phyloP scores from a whole-genome alignment of 1,140 invertebrate species.

The Rhopalosiphum padi region DNA sequence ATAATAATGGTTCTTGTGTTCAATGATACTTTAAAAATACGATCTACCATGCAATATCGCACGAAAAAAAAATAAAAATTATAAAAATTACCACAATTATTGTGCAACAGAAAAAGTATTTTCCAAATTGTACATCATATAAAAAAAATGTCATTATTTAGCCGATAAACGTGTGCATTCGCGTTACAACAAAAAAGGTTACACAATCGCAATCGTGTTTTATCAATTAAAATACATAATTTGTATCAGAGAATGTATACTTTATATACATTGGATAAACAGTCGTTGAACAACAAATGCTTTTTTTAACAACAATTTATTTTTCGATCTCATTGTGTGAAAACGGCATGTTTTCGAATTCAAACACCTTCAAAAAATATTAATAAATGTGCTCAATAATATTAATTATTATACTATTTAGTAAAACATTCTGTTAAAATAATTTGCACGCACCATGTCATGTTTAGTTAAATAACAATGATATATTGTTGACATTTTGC shows the following conservation, averaged over 20 bases:
- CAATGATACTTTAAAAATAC: neutral
- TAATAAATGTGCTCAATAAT: conserved; percentile 22
- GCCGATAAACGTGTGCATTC: neutral
- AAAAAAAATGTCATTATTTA: no score
- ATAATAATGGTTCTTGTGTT: neutral
- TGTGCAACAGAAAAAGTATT: no score
- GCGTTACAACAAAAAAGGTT: neutral
- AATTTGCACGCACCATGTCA: neutral
- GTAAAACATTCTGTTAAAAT: neutral
- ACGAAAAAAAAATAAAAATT: neutral
- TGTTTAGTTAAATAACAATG: neutral
- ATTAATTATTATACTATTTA: neutral
- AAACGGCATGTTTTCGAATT: neutral
- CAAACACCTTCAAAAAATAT: neutral
- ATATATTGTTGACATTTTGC: neutral
- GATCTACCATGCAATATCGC: neutral
- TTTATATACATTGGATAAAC: neutral
- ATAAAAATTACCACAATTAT: neutral
- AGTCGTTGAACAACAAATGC: neutral
- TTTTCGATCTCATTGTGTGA: neutral
- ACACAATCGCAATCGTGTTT: neutral
- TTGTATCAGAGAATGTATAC: neutral
- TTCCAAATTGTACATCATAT: no score
- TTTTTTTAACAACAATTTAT: neutral
- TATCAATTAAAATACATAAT: neutral